A percentile compares a stretch with the other conserved stretches of the same genome.
phyloP scores from a whole-genome alignment of 2,797 vertebrate genomes.

The Enteromius afrohamiltoni region DNA sequence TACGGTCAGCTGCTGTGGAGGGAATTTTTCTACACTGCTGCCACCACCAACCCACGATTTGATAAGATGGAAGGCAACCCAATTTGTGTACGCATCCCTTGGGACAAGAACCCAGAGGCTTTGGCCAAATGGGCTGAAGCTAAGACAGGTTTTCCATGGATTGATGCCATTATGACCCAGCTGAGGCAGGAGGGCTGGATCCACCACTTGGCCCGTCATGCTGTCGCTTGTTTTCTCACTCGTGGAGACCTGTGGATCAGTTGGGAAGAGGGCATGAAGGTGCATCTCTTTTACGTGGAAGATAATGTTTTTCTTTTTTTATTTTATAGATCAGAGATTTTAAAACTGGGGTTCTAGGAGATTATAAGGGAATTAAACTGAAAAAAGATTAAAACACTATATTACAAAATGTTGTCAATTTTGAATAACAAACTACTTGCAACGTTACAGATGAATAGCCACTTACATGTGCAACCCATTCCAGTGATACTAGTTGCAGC shows the following conservation, averaged over 20 bases:
- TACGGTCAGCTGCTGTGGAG: slow-evolving; percentile 81
- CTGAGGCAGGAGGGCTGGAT: slow-evolving; percentile 96
- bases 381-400: not conserved
- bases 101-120: slow-evolving; percentile 78
- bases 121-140: slow-evolving; percentile 81
- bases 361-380: not conserved
- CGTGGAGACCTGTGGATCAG: slow-evolving; percentile 95
- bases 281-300: slow-evolving; percentile 58
- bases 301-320: not conserved
- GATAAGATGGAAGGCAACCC: slow-evolving; percentile 83
- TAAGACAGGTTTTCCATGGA: slow-evolving; percentile 91
- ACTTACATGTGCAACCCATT: not conserved
- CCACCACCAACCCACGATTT: slow-evolving; percentile 79
- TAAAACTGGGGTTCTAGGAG: not conserved
- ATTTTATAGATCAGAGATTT: not conserved
- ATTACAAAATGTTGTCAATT: not conserved
- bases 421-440: not conserved
- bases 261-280: slow-evolving; percentile 87
- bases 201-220: slow-evolving; percentile 92
- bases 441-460: too few relatives aligned
- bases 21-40: slow-evolving; percentile 81
- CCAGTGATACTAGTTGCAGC: not conserved
- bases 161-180: slow-evolving; percentile 98
- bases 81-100: slow-evolving; percentile 80
- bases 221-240: slow-evolving; percentile 93